Conservation (phyloP, 1,140 invertebrate genomes). For the Kradibia gibbosae region DNA sequence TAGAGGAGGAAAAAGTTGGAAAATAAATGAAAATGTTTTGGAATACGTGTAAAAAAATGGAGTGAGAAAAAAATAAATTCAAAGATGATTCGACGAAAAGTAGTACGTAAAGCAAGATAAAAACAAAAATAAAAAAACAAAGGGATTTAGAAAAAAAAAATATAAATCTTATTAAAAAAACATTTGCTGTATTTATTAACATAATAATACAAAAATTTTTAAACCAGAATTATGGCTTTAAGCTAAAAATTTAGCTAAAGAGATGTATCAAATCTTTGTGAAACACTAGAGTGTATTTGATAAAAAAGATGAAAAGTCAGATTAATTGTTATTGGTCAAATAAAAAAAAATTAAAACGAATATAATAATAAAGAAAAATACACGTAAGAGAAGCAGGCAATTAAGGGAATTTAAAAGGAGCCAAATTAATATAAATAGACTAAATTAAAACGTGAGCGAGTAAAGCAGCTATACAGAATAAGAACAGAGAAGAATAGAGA, state of each 20-base stretch:
- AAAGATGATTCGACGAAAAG: slow-evolving; percentile 41
- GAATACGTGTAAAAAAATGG: slow-evolving; percentile 1
- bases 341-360: too few species aligned
- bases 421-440: not conserved
- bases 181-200: slow-evolving; percentile 38
- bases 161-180: not conserved
- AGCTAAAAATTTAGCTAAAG: too few species aligned
- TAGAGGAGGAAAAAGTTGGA: not conserved
- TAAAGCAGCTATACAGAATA: slow-evolving; percentile 31
- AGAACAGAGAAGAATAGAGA: slow-evolving; percentile 16
- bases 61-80: not conserved
- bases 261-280: too few species aligned
- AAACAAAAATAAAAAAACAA: slow-evolving; percentile 40
- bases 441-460: slow-evolving; percentile 21
- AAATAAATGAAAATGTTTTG: slow-evolving; percentile 50
- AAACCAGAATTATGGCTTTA: too few species aligned
- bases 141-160: slow-evolving; percentile 26
- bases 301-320: too few species aligned
- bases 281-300: too few species aligned
- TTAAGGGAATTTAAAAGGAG: slow-evolving; percentile 18
- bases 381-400: not conserved
- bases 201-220: too few species aligned
- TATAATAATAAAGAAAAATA: too few species aligned
- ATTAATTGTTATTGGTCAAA: too few species aligned
- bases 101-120: slow-evolving; percentile 46